Percentiles rank a stretch among this genome's conserved stretches.
Evolutionary conservation across 2,888 invertebrate genomes (phyloP).

Genomic region (Callinectes sapidus): DNA sequence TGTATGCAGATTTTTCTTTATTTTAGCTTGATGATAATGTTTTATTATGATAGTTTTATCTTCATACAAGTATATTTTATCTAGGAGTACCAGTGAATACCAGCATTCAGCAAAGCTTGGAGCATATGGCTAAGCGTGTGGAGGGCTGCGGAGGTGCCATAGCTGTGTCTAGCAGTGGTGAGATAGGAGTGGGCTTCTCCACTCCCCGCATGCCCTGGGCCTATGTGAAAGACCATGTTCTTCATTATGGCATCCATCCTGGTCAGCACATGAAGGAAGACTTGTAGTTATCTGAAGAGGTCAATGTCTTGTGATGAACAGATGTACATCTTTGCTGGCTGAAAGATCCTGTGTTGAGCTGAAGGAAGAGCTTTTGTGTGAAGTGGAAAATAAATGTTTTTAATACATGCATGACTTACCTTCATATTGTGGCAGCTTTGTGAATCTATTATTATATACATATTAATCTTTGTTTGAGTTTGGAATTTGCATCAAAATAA

Average conservation of each 20-base stretch:
- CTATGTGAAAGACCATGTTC: slow-evolving; percentile 44
- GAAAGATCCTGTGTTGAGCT: no score
- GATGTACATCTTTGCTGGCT: neutral
- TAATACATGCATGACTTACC: no score
- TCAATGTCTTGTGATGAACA: no score
- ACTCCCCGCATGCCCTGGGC: slow-evolving; percentile 69
- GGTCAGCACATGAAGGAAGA: slow-evolving; percentile 56
- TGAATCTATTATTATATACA: no score
- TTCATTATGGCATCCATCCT: slow-evolving; percentile 65
- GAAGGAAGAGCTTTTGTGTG: no score
- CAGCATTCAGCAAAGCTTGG: slow-evolving; percentile 38
- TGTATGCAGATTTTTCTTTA: neutral
- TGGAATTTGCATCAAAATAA: no score
- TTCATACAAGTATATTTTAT: neutral
- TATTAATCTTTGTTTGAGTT: no score
- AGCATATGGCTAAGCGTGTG: slow-evolving; percentile 50
- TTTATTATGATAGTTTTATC: neutral
- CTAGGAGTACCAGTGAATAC: slow-evolving; percentile 37
- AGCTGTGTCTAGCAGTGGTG: slow-evolving; percentile 52
- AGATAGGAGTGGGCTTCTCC: slow-evolving; percentile 55
- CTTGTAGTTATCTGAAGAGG: neutral
- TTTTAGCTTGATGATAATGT: neutral
- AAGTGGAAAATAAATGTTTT: no score
- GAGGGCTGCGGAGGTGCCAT: slow-evolving; percentile 56
- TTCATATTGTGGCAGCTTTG: no score